These are phyloP conservation scores for Aphaenogaster floridana DNA, from an alignment of 1,140 invertebrate genomes.

Conservation along the genomic window DNA sequence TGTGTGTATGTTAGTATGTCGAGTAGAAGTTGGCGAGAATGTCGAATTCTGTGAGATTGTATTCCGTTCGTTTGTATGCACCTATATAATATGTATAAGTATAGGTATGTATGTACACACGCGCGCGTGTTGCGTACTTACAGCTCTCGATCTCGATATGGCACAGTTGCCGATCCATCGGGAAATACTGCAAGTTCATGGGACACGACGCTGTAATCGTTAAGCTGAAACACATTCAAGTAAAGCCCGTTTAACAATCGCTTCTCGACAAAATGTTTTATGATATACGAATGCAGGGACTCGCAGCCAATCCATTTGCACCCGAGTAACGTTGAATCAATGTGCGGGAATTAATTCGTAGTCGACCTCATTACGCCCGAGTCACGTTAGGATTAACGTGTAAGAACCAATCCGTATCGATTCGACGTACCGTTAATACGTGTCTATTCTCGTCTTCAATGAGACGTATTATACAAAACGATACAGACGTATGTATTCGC, in stretches of 20 bases:
- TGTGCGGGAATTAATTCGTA: slow-evolving; percentile 40
- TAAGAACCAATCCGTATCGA: slow-evolving; percentile 40
- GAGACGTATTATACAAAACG: slow-evolving; percentile 39
- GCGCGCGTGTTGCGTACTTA: slow-evolving; percentile 90
- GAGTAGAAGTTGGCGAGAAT: slow-evolving; percentile 64
- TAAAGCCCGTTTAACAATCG: slow-evolving; percentile 30
- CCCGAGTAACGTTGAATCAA: slow-evolving; percentile 30
- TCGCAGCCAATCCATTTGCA: slow-evolving; percentile 32
- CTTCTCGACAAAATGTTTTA: slow-evolving; percentile 17
- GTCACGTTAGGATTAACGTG: slow-evolving; percentile 32
- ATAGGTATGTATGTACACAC: slow-evolving; percentile 31
- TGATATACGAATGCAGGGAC: slow-evolving; percentile 20
- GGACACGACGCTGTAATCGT: slow-evolving; percentile 99
- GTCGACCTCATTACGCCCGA: slow-evolving; percentile 39
- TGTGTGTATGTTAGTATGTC: slow-evolving; percentile 30
- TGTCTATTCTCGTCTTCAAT: slow-evolving; percentile 31
- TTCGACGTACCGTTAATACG: slow-evolving; percentile 41
- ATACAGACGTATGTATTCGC: slow-evolving; percentile 34
- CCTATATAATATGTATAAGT: slow-evolving; percentile 29
- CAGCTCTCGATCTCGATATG: slow-evolving; percentile 99
- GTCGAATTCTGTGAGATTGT: slow-evolving; percentile 67
- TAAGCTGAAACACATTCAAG: slow-evolving; percentile 90
- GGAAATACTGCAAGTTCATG: slow-evolving; percentile 99
- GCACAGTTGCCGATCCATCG: slow-evolving; percentile 98
- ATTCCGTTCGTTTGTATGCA: slow-evolving; percentile 59